Base-by-base conservation (phyloP, 2,888 invertebrate species). In the Polyommatus icarus region DNA sequence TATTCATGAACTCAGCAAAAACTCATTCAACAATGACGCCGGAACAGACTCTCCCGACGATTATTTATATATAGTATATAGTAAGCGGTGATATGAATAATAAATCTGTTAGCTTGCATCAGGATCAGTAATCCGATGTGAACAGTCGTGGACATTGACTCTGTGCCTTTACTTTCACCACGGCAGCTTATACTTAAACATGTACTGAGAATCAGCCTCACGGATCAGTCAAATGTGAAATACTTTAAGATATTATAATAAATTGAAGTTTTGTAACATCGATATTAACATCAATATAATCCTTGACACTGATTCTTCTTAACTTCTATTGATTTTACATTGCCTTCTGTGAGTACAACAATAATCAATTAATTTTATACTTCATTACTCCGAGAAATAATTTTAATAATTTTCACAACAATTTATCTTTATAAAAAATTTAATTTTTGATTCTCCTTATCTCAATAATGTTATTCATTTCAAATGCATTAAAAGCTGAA, bases 91-190 rank as follows among this genome's bases (percentile, higher is more conserved):
- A 61, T 10, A 61, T 57, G n/a, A 7, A 20, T 12, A 20, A 20
- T 24, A 20, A 20, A 59, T 20, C 20, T 24, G 7, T 24, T 10
- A 61, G 24, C 61, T 54, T 24, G 61, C 4, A 12, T 24, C 24
- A 10, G 61, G 10, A 12, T 61, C 12, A 24, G 10, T 8, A 61
- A 71, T 71, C 4, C 32, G 7, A 71, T 20, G 15, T n/a, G 6
- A 36, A 36, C 15, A 7, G n/a, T 6, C n/a, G 12, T 32, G 7
- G 24, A 71, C 18, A 18, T 29, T 61, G 24, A 15, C 7, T 29
- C 20, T 24, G 7, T 36, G 61, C 79, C 79, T 77, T 79, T 73
- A 80, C 71, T 78, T 79, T 80, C 76, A 77, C 54, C 57, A 46
- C 18, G 15, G 29, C 10, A 10, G 54, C 77, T 80, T 77, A 46